Evolutionary conservation across 2,797 vertebrate species (phyloP), one percentile per base, ranked within the genome.

Genomic region (Sebastes diploproa): DNA sequence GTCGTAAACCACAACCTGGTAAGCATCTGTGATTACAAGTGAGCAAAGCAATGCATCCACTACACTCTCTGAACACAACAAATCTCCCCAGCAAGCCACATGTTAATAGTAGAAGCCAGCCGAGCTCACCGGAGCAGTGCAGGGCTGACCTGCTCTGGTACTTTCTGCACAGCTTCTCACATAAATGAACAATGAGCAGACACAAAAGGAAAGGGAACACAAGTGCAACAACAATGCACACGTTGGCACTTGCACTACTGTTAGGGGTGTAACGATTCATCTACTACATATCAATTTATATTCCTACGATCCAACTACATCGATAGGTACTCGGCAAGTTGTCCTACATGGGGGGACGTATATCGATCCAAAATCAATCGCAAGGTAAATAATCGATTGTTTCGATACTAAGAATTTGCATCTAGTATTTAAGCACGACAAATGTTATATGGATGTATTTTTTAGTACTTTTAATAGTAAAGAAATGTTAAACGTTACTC

Each of bases 101-200:
- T 11, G 77, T 56, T 59, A 56, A 59, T 2, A 54, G 25, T 12
- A n/a, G 25, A 42, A 42, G 61, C 27, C 42, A 65, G 36, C 4
- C 5, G 13, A 61, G 42, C n/a, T 13, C 29, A 52, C 8, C 55
- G 61, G 3, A 55, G 38, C 61, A 2, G 67, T 34, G 85, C 86
- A 72, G 80, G 27, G 25, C 36, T 36, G 34, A 82, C 71, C 68
- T 59, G 59, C 42, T 78, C 75, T 59, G 55, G 25, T 56, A 60
- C 30, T 54, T 66, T 70, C 75, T 76, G 75, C 72, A 80, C 58
- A 75, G 30, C 36, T 34, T 73, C 36, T 62, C 81, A 32, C 78
- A 91, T 82, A 84, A 85, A 86, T 83, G 27, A 88, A 86, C 72
- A 88, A 75, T 18, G 29, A 78, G 20, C 59, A 29, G 59, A 18